Base-by-base conservation (phyloP, 1,140 invertebrate genomes). In the Hyles euphorbiae region DNA sequence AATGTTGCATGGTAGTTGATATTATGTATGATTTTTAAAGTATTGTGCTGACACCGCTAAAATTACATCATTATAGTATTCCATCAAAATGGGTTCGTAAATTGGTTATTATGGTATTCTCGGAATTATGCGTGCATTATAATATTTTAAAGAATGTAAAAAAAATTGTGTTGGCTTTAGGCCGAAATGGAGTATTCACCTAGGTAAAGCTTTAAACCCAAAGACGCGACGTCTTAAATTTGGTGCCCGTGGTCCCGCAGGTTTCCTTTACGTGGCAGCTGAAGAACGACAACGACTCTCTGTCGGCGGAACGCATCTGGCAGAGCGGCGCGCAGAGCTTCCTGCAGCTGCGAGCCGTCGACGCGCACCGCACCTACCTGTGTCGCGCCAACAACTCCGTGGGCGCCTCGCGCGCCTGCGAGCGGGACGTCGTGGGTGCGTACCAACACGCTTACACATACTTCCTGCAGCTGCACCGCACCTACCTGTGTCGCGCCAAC, bases 341-440 rank as follows among this genome's bases (percentile, higher is more conserved):
- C 75, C 87, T 96, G 6, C 90, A 90, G 3, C 81, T 95, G n/a
- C 92, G 94, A 68, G 89, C 90, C 34, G 90, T 93, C 11, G 92
- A 93, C 51, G 91, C 92, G 53, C 93, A 93, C 69, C 58, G 96
- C 46, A 96, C 94, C 7, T 98, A 97, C 82, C 91, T 94, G 54
- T 98, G 96, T 81, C 91, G 93, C 58, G 95, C 94, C 4, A 96
- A 95, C 81, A 98, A 98, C 86, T 91, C 93, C 2, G 93, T 97
- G 9, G 96, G 96, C 34, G 93, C 92, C 12, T 92, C 92, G 7
- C 63, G 88, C 54, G 91, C 95, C 1, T 97, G 96, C 78, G 94
- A 96, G 79, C 91, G 93, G 49, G 93, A 95, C 81, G 94, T 97
- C 34, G 91, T 92, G 81, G 94, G 95, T 95, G 86, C 90, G 90